Evolutionary conservation across 2,797 vertebrate species (phyloP).

Genomic region (Fundulus diaphanus): DNA sequence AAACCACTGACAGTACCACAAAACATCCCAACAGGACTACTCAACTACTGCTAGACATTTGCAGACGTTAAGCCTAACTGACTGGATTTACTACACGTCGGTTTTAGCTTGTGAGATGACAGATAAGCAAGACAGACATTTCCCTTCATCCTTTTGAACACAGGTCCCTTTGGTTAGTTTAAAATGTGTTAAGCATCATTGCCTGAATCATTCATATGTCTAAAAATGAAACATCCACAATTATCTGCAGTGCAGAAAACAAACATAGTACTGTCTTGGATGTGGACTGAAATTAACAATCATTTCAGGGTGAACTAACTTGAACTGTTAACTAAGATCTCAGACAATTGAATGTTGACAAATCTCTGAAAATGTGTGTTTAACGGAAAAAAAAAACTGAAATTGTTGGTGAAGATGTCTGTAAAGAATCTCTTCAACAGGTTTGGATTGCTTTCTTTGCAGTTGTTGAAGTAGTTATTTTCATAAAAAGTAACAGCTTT

Average conservation of each 20-base stretch:
- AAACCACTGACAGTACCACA: constrained; percentile 72
- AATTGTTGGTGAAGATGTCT: not conserved
- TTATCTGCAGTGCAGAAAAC: not conserved
- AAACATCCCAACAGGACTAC: constrained; percentile 57
- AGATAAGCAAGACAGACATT: constrained; percentile 33
- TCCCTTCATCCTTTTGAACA: constrained; percentile 30
- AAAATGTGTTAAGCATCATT: constrained; percentile 50
- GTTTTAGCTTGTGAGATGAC: constrained; percentile 56
- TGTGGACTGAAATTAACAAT: not conserved
- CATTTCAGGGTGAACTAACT: not conserved
- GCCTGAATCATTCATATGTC: constrained; percentile 21
- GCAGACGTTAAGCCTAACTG: constrained; percentile 71
- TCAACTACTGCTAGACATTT: constrained; percentile 57
- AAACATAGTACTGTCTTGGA: not conserved
- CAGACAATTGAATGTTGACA: not conserved
- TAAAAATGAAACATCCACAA: not conserved
- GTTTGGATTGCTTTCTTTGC: not conserved
- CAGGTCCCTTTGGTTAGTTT: constrained; percentile 40
- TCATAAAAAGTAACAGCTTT: not conserved
- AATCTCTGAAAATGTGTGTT: not conserved
- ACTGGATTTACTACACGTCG: constrained; percentile 65
- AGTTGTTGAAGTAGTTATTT: not conserved
- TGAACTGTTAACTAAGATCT: not conserved
- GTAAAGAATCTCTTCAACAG: not conserved
- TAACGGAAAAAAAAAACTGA: not conserved